These are phyloP conservation scores for Drosophila navojoa DNA, from an alignment of 1,140 invertebrate species.

Conservation along the genomic window DNA sequence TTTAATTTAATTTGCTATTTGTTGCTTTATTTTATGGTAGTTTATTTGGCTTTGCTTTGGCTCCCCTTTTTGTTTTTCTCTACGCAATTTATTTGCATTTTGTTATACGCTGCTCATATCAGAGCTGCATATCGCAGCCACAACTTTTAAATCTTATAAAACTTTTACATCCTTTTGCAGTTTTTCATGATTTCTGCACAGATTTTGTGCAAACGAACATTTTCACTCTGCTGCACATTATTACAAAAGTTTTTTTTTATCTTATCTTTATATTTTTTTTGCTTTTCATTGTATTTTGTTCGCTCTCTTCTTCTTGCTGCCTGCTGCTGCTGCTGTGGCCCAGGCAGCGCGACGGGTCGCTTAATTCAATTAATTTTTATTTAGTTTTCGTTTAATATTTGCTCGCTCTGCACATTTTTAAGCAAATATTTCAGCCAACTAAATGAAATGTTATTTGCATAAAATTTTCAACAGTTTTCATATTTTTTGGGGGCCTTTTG, in stretches of 20 bases:
- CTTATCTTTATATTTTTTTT: constrained; percentile 20
- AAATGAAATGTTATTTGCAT: constrained; percentile 82
- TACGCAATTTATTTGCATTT: constrained; percentile 10
- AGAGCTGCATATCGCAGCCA: constrained; percentile 47
- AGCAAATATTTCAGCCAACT: constrained; percentile 73
- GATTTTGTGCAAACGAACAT: constrained; percentile 45
- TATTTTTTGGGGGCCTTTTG: constrained; percentile 56
- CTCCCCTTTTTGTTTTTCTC: background rate
- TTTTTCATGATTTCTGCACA: constrained; percentile 53
- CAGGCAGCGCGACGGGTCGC: constrained; percentile 49
- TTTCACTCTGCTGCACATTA: constrained; percentile 54
- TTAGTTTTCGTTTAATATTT: constrained; percentile 81
- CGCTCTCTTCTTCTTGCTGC: background rate
- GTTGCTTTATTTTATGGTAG: too few relatives aligned
- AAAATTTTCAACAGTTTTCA: constrained; percentile 62
- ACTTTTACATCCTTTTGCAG: constrained; percentile 61
- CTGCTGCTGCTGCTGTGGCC: constrained; percentile 15
- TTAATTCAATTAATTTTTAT: constrained; percentile 82
- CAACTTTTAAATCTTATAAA: constrained; percentile 66
- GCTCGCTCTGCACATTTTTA: constrained; percentile 74
- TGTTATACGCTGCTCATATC: constrained; percentile 7
- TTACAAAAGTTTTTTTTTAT: constrained; percentile 54
- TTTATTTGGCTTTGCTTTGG: too few relatives aligned
- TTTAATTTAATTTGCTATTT: too few relatives aligned
- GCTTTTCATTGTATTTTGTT: constrained; percentile 25